Evolutionary conservation across 2,797 vertebrate genomes (phyloP).

Genomic region (Antrozous pallidus): DNA sequence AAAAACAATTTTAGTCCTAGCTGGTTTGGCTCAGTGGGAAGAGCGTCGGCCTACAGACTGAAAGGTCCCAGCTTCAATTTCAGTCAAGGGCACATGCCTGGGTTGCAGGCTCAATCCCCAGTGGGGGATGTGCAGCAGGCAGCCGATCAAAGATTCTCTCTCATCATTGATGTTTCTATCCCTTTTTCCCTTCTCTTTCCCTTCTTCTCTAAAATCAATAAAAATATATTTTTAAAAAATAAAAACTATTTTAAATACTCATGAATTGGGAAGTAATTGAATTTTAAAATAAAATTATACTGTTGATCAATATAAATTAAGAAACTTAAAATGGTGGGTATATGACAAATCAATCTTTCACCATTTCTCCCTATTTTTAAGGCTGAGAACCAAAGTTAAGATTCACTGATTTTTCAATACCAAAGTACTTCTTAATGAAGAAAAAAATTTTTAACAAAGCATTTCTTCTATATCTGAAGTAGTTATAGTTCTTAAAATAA

Average conservation of each 20-base stretch:
- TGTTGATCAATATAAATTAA: conserved; percentile 15
- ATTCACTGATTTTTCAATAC: conserved; percentile 19
- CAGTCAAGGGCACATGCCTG: too few species aligned
- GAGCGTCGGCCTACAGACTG: neutral
- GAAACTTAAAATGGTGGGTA: neutral
- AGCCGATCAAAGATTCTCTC: neutral
- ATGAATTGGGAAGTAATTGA: neutral
- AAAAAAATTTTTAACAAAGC: neutral
- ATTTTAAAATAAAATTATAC: conserved; percentile 15
- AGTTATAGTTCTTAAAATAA: neutral
- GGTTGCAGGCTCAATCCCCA: too few species aligned
- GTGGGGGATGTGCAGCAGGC: neutral
- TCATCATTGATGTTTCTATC: too few species aligned
- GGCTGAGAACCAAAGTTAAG: neutral
- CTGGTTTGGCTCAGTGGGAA: neutral
- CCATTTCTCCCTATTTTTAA: neutral
- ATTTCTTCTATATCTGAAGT: conserved; percentile 1
- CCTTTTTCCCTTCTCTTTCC: neutral
- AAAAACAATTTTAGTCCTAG: neutral
- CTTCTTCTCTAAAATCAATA: neutral
- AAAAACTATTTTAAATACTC: neutral
- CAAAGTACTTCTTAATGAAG: conserved; percentile 8
- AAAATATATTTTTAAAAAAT: neutral
- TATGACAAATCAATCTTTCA: conserved; percentile 1
- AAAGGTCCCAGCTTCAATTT: neutral